Evolutionary conservation across 2,888 invertebrate genomes (phyloP).

Genomic region (Cheilosia impressa): DNA sequence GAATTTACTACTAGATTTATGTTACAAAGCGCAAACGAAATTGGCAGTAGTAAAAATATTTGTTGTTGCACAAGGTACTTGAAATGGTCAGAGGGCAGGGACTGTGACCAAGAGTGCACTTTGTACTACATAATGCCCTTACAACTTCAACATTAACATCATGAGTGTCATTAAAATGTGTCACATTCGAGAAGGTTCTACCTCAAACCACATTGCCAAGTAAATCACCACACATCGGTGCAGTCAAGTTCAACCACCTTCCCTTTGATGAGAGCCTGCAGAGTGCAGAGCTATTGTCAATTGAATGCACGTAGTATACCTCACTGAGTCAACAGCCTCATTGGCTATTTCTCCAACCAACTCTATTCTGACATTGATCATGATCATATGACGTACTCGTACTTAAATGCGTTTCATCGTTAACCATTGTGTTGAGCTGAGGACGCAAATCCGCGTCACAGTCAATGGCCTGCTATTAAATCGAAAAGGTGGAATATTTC

Average conservation of each 20-base stretch:
- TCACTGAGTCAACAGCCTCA: neutral
- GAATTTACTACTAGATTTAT: neutral
- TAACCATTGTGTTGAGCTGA: conserved; percentile 33
- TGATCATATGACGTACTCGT: neutral
- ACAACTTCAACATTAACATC: neutral
- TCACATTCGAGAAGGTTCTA: no score
- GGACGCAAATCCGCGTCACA: neutral
- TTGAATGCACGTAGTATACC: no score
- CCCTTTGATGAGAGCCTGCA: no score
- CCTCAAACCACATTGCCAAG: no score
- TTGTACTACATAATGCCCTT: neutral
- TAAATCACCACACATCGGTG: no score
- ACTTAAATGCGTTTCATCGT: conserved; percentile 7
- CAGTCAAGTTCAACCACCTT: no score
- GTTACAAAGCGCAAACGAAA: neutral
- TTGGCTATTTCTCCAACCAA: conserved; percentile 12
- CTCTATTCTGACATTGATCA: conserved; percentile 35
- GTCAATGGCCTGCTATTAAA: neutral
- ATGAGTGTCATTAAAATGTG: no score
- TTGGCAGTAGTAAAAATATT: neutral
- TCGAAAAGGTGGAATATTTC: conserved; percentile 10
- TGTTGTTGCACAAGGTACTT: neutral
- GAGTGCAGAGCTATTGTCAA: no score
- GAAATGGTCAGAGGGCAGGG: conserved; percentile 12
- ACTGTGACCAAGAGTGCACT: neutral